These are phyloP conservation scores for Heliopora coerulea DNA, from an alignment of 92 coral and sea anemone species.

Conservation along the genomic window DNA sequence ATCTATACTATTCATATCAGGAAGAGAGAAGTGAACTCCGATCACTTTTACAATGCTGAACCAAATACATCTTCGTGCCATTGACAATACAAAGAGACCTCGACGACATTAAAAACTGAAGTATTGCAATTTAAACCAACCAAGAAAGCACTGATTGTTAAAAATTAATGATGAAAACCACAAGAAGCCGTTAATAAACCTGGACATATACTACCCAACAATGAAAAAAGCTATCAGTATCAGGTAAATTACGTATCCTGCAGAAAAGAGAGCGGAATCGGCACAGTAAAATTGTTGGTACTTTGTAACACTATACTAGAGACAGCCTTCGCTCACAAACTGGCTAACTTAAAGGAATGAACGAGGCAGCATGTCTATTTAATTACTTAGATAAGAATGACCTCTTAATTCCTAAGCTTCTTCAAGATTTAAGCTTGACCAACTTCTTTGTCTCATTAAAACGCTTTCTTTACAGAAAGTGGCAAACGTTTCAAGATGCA, in stretches of 20 bases:
- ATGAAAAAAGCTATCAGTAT: constrained; percentile 14
- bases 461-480: no score
- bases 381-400: neutral
- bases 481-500: no score
- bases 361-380: neutral
- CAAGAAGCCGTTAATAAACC: neutral
- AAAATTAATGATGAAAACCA: constrained; percentile 22
- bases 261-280: no score
- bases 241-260: constrained; percentile 4
- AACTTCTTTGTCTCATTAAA: no score
- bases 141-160: constrained; percentile 13
- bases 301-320: neutral
- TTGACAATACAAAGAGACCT: neutral
- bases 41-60: neutral
- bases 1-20: no score
- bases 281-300: no score
- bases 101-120: neutral
- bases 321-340: neutral
- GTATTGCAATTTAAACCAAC: neutral
- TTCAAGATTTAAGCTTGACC: no score
- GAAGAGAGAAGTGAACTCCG: neutral
- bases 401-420: neutral
- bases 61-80: neutral
- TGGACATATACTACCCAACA: constrained; percentile 4
- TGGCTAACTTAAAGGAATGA: neutral